These are phyloP conservation scores for Seladonia tumulorum DNA, from an alignment of 2,888 invertebrate species.

Conservation along the genomic window DNA sequence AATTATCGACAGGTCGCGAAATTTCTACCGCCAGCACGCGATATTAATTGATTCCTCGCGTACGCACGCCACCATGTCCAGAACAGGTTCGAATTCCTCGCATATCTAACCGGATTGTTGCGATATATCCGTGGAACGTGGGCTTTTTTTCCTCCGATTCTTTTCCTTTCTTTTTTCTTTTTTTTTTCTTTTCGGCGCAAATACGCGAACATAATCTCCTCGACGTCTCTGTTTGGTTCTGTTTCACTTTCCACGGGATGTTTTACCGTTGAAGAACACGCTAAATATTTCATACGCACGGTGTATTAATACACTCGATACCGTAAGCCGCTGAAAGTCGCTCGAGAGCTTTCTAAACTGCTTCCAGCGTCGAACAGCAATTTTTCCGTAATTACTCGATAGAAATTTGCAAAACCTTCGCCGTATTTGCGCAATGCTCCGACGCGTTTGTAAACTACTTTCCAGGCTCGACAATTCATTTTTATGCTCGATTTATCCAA, in stretches of 20 bases:
- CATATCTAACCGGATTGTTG: not conserved
- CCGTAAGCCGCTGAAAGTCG: not conserved
- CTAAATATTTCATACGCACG: not conserved
- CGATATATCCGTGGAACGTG: constrained; percentile 1
- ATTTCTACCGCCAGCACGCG: not conserved
- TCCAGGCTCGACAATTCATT: not conserved
- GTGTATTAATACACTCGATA: not conserved
- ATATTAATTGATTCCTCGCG: constrained; percentile 1
- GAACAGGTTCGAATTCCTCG: constrained; percentile 5
- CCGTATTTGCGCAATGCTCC: not conserved
- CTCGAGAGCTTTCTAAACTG: not conserved
- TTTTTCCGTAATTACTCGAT: not conserved
- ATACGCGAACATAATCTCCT: not conserved
- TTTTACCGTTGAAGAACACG: not conserved
- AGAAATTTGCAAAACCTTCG: not conserved
- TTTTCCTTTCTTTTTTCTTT: not conserved
- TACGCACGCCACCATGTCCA: not conserved
- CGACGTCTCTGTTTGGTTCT: not conserved
- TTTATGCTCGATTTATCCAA: not conserved
- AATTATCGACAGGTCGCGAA: not conserved
- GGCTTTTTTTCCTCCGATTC: not conserved
- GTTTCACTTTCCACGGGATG: not conserved
- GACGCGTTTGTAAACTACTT: not conserved
- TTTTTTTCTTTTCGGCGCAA: not conserved
- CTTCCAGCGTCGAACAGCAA: not conserved